Percentiles rank a stretch among this genome's conserved stretches.
These are phyloP conservation scores for Idris sp. DNA, from an alignment of 1,140 invertebrate species.

Conservation along the genomic window DNA sequence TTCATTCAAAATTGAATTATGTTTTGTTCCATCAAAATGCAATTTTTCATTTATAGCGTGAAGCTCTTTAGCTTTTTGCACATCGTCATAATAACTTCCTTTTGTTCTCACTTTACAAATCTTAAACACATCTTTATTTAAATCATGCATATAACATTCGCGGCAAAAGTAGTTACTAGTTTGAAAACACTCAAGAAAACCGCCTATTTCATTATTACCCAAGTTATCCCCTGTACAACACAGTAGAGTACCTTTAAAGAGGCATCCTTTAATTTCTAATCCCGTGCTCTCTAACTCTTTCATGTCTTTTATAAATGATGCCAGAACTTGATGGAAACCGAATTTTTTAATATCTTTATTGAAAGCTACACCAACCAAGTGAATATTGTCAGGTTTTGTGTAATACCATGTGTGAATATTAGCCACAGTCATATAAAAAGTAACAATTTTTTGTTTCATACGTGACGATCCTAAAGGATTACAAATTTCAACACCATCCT, in stretches of 20 bases:
- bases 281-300: constrained; percentile 30
- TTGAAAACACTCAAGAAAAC: constrained; percentile 55
- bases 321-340: constrained; percentile 39
- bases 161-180: constrained; percentile 56
- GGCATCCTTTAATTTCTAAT: constrained; percentile 12
- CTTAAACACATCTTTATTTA: constrained; percentile 15
- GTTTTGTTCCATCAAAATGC: constrained; percentile 33
- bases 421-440: constrained; percentile 31
- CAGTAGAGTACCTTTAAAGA: constrained; percentile 44
- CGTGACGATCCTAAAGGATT: constrained; percentile 33
- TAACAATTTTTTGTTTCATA: constrained; percentile 30
- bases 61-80: not conserved
- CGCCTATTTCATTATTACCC: constrained; percentile 60
- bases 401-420: constrained; percentile 44
- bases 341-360: constrained; percentile 37
- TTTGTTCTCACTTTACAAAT: constrained; percentile 18
- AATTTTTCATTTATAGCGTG: not conserved
- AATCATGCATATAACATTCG: constrained; percentile 48
- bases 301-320: constrained; percentile 29
- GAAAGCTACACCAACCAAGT: constrained; percentile 21
- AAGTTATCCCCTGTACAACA: constrained; percentile 60
- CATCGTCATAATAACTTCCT: constrained; percentile 12
- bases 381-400: constrained; percentile 28
- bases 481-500: constrained; percentile 50
- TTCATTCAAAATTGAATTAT: constrained; percentile 37